Evolutionary conservation across 1,140 invertebrate genomes (phyloP).

Genomic region (Neuroterus valhalla): DNA sequence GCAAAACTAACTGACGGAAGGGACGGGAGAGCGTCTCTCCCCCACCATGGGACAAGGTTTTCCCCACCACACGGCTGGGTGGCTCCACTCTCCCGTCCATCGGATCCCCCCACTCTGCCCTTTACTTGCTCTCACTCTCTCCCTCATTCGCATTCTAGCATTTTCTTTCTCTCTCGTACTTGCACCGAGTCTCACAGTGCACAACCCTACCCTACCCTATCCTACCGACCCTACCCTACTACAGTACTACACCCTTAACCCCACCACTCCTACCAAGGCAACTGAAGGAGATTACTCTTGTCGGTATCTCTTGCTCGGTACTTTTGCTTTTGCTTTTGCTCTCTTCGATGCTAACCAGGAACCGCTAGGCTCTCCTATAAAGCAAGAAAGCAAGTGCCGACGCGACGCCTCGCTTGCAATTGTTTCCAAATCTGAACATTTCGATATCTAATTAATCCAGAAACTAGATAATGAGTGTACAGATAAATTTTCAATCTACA

Average conservation of each 20-base stretch:
- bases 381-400: not conserved
- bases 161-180: conserved; percentile 31
- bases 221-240: not conserved
- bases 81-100: conserved; percentile 41
- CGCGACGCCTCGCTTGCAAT: conserved; percentile 3
- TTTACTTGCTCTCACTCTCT: conserved; percentile 36
- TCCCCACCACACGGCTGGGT: not conserved
- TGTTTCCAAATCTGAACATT: not conserved
- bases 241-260: conserved; percentile 8
- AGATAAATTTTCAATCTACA: too few species aligned
- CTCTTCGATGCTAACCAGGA: conserved; percentile 18
- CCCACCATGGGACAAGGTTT: conserved; percentile 52
- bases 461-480: too few species aligned
- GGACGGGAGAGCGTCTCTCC: conserved; percentile 64
- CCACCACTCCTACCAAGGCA: not conserved
- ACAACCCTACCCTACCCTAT: conserved; percentile 7
- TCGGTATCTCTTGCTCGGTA: not conserved
- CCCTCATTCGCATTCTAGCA: conserved; percentile 35
- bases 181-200: conserved; percentile 21
- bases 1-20: conserved; percentile 67
- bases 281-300: conserved; percentile 16
- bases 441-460: not conserved
- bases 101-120: conserved; percentile 33
- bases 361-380: conserved; percentile 5
- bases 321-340: conserved; percentile 2